phyloP scores from a whole-genome alignment of 2,888 invertebrate species.

The Synergus umbraculus region DNA sequence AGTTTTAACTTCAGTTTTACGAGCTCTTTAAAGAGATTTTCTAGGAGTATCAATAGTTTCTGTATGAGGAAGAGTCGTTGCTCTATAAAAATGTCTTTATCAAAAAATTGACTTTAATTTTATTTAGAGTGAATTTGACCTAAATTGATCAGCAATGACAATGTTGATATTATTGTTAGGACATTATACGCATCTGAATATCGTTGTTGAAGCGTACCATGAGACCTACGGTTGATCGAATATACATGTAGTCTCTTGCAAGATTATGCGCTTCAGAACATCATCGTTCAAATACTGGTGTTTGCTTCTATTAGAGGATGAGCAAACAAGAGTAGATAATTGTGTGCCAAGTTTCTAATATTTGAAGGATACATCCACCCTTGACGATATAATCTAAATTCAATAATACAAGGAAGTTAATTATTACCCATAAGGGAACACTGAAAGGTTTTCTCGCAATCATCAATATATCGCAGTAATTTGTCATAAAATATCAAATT shows the following conservation, averaged over 20 bases:
- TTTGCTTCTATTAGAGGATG: slow-evolving; percentile 39
- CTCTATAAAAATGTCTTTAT: background rate
- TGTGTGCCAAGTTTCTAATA: slow-evolving; percentile 27
- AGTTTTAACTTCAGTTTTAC: background rate
- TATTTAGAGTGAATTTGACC: background rate
- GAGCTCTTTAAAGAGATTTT: too few relatives aligned
- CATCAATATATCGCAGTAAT: background rate
- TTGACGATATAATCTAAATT: background rate
- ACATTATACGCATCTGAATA: slow-evolving; percentile 15
- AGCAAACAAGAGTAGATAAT: slow-evolving; percentile 36
- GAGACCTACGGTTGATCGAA: slow-evolving; percentile 32
- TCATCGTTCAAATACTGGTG: slow-evolving; percentile 24
- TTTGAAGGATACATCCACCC: slow-evolving; percentile 4
- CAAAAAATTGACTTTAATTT: background rate
- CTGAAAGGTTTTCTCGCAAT: too few relatives aligned
- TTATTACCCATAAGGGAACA: background rate
- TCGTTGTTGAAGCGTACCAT: slow-evolving; percentile 12
- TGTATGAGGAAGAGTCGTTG: too few relatives aligned
- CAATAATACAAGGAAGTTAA: background rate
- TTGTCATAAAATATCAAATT: background rate
- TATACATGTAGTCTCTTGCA: slow-evolving; percentile 37
- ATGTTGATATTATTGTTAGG: slow-evolving; percentile 25
- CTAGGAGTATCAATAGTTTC: too few relatives aligned
- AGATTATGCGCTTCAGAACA: slow-evolving; percentile 32
- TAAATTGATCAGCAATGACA: background rate